Evolutionary conservation across 1,140 invertebrate genomes (phyloP), one percentile per base, ranked within the genome.

Genomic region (Zaprionus inermis): DNA sequence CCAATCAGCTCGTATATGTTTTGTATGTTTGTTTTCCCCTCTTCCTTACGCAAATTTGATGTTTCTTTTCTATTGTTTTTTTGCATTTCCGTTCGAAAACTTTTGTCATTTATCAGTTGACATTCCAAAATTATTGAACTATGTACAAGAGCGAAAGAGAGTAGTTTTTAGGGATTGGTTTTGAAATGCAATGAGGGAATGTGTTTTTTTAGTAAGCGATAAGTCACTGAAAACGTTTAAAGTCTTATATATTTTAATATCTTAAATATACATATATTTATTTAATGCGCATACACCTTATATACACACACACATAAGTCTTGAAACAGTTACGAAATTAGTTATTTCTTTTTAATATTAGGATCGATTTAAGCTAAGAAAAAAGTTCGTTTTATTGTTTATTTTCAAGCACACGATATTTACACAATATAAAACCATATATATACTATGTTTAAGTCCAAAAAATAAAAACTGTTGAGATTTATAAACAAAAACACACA

Each of bases 21-120:
- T n/a, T 44, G n/a, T 44, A 38, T 38, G 14, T 38, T 14, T 44
- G n/a, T n/a, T 16, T 16, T 6, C 7, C 38, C n/a, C 3, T n/a
- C 16, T 49, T 5, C 1, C 3, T 18, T 10, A 18, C 18, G 2
- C 16, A 36, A 12, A 22, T 14, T 52, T 20, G n/a, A 24, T 30
- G 41, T 24, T n/a, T 18, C 58, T 28, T 64, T 34, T 72, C 24
- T 5, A 9, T 6, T 81, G 51, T 80, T 59, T 68, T n/a, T 55
- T 56, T 52, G 49, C 46, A 22, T 54, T 32, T 12, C 34, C 9
- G 14, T 51, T 18, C 1, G 6, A 24, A 44, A 41, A 28, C n/a
- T 36, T 56, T 72, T 73, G 76, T 86, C 79, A 86, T 86, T 86
- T 79, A 79, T 73, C 54, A 63, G 59, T 79, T 83, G 76, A 80